Evolutionary conservation across 2,888 invertebrate genomes (phyloP).

Genomic region (Hybos culiciformis): DNA sequence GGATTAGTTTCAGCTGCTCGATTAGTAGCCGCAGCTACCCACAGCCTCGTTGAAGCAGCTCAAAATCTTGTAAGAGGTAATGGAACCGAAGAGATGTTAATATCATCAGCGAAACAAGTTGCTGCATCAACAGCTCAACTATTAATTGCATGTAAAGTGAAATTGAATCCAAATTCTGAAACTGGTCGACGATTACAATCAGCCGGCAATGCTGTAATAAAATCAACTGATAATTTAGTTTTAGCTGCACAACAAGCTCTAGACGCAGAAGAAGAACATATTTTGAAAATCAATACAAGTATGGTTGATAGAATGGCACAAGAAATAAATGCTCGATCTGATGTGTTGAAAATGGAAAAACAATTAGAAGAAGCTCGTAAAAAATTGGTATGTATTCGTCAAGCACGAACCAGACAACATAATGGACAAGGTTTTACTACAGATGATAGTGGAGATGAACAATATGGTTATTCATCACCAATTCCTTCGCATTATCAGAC

Average conservation of each 20-base stretch:
- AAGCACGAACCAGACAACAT: slow-evolving; percentile 76
- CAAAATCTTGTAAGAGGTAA: slow-evolving; percentile 89
- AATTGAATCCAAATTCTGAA: slow-evolving; percentile 91
- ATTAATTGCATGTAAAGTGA: slow-evolving; percentile 96
- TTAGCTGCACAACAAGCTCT: slow-evolving; percentile 87
- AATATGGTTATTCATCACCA: slow-evolving; percentile 25
- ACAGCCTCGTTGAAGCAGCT: slow-evolving; percentile 94
- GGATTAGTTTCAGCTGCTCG: slow-evolving; percentile 91
- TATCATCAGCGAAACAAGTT: slow-evolving; percentile 91
- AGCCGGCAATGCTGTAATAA: slow-evolving; percentile 93
- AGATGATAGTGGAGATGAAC: slow-evolving; percentile 49
- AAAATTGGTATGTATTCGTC: slow-evolving; percentile 77
- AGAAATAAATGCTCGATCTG: slow-evolving; percentile 81
- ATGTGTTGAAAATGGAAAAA: slow-evolving; percentile 86
- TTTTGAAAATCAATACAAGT: slow-evolving; percentile 74
- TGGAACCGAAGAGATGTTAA: slow-evolving; percentile 87
- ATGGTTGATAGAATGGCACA: slow-evolving; percentile 97
- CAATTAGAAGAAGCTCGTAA: slow-evolving; percentile 87
- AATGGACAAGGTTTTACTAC: slow-evolving; percentile 39
- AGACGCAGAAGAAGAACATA: slow-evolving; percentile 80
- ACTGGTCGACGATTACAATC: slow-evolving; percentile 81
- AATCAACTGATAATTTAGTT: slow-evolving; percentile 95
- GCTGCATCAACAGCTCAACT: slow-evolving; percentile 96
- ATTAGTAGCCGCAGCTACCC: slow-evolving; percentile 93
- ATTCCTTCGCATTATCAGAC: slow-evolving; percentile 7